Percentiles rank a stretch among this genome's conserved stretches.
Conservation (phyloP, 2,797 vertebrate species). For the Notolabrus celidotus region DNA sequence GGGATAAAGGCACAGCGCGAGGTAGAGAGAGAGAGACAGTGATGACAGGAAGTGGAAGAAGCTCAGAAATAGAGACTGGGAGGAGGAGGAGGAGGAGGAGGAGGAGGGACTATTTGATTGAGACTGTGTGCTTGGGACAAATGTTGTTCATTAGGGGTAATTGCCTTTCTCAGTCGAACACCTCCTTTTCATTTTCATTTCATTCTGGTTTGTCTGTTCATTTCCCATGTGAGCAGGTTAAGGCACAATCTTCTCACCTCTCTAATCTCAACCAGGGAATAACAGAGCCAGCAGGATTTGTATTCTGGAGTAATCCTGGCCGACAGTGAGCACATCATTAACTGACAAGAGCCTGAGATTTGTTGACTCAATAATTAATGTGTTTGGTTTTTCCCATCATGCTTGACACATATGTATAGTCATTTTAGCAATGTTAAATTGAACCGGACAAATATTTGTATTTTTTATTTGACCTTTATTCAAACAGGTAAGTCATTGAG, state of each 20-base stretch:
- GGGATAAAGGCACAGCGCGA: neutral
- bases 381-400: constrained; percentile 13
- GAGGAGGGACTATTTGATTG: constrained; percentile 47
- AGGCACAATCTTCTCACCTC: constrained; percentile 37
- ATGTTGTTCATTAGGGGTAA: constrained; percentile 58
- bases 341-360: neutral
- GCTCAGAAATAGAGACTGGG: constrained; percentile 20
- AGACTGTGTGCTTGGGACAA: constrained; percentile 42
- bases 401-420: constrained; percentile 34
- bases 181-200: constrained; percentile 55
- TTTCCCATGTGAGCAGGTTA: constrained; percentile 33
- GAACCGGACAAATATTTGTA: too few species aligned
- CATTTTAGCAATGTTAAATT: constrained; percentile 11
- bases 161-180: constrained; percentile 30
- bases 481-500: too few species aligned
- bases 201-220: constrained; percentile 48
- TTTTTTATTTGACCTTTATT: too few species aligned
- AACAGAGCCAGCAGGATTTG: constrained; percentile 7
- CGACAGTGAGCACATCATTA: constrained; percentile 5
- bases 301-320: neutral
- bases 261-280: neutral
- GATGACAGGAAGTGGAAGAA: constrained; percentile 23
- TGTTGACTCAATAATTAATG: constrained; percentile 20
- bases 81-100: too few species aligned
- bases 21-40: neutral